These are phyloP conservation scores for Hyphantria cunea DNA, from an alignment of 1,140 invertebrate species.

Conservation along the genomic window DNA sequence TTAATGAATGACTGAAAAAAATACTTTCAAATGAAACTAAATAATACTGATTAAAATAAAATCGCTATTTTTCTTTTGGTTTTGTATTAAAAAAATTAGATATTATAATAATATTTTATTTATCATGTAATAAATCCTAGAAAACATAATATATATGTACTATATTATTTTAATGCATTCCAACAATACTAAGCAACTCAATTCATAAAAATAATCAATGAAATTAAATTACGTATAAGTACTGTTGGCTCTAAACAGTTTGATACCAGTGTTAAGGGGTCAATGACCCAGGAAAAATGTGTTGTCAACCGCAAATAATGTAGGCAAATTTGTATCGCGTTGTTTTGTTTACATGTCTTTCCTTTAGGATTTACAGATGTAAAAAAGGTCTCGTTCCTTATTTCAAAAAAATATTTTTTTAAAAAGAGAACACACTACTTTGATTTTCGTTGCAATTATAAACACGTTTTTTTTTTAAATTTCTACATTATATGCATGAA, in stretches of 20 bases:
- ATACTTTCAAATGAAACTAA: too few relatives aligned
- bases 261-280: constrained; percentile 29
- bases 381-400: constrained; percentile 1
- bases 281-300: constrained; percentile 56
- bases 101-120: too few relatives aligned
- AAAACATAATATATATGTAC: too few relatives aligned
- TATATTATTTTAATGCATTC: too few relatives aligned
- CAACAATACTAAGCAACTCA: neutral
- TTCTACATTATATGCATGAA: too few relatives aligned
- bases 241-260: constrained; percentile 9
- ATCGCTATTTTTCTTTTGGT: too few relatives aligned
- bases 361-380: constrained; percentile 1
- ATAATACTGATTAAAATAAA: too few relatives aligned
- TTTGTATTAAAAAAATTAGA: too few relatives aligned
- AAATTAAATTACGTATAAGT: neutral
- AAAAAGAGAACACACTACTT: neutral
- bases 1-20: too few relatives aligned
- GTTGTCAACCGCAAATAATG: constrained; percentile 39
- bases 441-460: too few relatives aligned
- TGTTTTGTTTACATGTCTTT: constrained; percentile 13
- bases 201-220: constrained; percentile 1
- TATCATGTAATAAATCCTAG: too few relatives aligned
- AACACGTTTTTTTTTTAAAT: too few relatives aligned
- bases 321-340: constrained; percentile 9
- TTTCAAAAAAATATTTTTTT: constrained; percentile 4